A percentile compares a stretch with the other conserved stretches of the same genome.
Conservation (phyloP, 2,888 invertebrate species). For the Drosophila mimica region DNA sequence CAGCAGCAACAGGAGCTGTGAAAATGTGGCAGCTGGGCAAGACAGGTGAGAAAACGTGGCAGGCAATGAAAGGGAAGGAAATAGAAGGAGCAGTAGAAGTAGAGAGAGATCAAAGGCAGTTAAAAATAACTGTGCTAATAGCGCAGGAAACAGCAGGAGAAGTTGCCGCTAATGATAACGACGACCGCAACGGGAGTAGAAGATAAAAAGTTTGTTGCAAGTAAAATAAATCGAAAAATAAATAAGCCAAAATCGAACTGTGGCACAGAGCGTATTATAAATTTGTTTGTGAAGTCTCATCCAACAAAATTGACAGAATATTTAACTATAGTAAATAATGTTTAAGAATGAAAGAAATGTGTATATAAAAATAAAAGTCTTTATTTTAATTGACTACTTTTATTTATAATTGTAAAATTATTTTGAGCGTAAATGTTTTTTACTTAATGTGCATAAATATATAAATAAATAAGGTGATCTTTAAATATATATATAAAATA, state of each 20-base stretch:
- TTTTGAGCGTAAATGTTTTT: background rate
- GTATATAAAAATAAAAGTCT: too few species aligned
- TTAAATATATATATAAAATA: background rate
- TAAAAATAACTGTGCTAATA: background rate
- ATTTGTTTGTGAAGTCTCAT: background rate
- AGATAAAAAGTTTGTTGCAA: background rate
- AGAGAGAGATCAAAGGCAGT: background rate
- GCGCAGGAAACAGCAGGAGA: background rate
- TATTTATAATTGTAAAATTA: background rate
- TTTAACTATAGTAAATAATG: too few species aligned
- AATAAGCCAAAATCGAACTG: background rate
- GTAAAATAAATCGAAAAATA: background rate
- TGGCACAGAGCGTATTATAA: background rate
- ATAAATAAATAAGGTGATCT: background rate
- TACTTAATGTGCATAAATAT: background rate
- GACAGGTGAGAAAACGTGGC: conserved; percentile 1
- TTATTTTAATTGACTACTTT: too few species aligned
- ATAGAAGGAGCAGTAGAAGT: background rate
- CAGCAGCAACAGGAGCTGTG: conserved; percentile 2
- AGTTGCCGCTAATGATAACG: background rate
- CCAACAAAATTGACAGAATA: too few species aligned
- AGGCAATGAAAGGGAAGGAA: too few species aligned
- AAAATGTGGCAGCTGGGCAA: conserved; percentile 4
- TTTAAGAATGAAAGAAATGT: background rate
- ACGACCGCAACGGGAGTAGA: background rate